Evolutionary conservation across 2,797 vertebrate species (phyloP).

Genomic region (Gila robusta): DNA sequence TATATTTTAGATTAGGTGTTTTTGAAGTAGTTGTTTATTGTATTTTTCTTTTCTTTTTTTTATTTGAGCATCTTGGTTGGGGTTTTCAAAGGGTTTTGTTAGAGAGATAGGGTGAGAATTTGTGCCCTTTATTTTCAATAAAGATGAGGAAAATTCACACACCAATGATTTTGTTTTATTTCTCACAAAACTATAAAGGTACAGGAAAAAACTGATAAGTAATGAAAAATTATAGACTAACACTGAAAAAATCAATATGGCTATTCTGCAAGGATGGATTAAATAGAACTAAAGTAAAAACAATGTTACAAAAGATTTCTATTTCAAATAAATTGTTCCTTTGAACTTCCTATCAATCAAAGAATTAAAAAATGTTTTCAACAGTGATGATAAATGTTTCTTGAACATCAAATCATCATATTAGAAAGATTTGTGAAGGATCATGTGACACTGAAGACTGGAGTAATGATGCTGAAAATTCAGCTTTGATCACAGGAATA

Average conservation of each 20-base stretch:
- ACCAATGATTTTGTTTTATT: not conserved
- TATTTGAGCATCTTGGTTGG: conserved; percentile 2
- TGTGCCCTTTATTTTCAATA: conserved; percentile 56
- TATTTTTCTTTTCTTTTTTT: conserved; percentile 37
- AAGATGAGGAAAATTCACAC: conserved; percentile 30
- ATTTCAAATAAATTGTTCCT: not conserved
- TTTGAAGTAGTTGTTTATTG: conserved; percentile 31
- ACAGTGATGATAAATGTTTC: not conserved
- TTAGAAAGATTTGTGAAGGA: too few species aligned
- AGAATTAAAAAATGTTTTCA: not conserved
- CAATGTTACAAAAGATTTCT: not conserved
- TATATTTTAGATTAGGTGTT: conserved; percentile 52
- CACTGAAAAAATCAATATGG: not conserved
- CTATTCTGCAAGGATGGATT: not conserved
- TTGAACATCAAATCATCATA: too few species aligned
- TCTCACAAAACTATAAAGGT: not conserved
- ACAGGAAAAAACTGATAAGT: not conserved
- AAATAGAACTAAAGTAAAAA: not conserved
- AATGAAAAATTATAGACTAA: not conserved
- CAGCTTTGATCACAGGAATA: too few species aligned
- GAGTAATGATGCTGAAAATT: too few species aligned
- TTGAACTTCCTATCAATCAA: not conserved
- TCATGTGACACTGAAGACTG: too few species aligned
- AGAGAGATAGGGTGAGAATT: not conserved
- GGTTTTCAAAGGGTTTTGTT: conserved; percentile 21